Evolutionary conservation across 2,113 vertebrate genomes (phyloP).

Genomic region (Paracyprichromis sp.): DNA sequence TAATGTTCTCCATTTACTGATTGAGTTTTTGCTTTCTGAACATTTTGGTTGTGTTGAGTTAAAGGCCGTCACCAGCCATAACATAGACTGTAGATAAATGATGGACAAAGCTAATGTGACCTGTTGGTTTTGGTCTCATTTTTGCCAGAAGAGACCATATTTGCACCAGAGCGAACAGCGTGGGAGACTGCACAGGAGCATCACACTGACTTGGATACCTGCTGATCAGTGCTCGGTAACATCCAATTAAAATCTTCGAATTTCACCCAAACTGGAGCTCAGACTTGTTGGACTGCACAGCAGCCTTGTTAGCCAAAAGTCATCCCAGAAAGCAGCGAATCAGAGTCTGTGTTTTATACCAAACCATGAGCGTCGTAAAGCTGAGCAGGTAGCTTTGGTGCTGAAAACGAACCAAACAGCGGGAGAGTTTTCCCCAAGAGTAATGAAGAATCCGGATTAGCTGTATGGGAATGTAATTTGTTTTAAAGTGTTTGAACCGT

Average conservation of each 20-base stretch:
- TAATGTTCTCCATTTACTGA: neutral
- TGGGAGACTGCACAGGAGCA: neutral
- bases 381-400: neutral
- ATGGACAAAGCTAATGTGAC: neutral
- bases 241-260: neutral
- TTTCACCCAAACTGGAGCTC: neutral
- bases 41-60: neutral
- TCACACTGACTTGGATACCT: neutral
- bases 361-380: fast-evolving
- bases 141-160: neutral
- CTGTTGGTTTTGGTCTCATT: neutral
- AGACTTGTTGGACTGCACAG: neutral
- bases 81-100: neutral
- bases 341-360: neutral
- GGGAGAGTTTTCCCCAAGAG: neutral
- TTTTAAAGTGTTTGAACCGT: neutral
- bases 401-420: neutral
- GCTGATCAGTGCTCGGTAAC: neutral
- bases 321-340: neutral
- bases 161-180: neutral
- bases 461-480: neutral
- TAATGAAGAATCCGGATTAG: neutral
- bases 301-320: neutral
- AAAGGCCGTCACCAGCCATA: fast-evolving
- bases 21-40: neutral